phyloP scores from a whole-genome alignment of 2,113 vertebrate species.

The Zosterops japonicus region DNA sequence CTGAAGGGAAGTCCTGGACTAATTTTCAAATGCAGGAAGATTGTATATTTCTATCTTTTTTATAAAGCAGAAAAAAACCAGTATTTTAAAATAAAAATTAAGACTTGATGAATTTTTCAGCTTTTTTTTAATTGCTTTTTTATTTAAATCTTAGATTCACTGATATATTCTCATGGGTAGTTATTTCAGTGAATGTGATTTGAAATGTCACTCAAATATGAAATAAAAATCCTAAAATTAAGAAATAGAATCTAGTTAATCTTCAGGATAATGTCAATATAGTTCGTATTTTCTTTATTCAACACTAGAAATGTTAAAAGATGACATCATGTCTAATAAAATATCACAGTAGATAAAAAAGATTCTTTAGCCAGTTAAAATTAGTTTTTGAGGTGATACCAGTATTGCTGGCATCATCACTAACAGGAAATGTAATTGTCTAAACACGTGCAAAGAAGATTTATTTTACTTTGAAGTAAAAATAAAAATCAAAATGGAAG shows the following conservation, averaged over 20 bases:
- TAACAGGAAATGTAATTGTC: conserved; percentile 10
- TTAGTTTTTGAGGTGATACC: conserved; percentile 38
- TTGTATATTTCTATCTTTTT: background rate
- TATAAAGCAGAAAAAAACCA: background rate
- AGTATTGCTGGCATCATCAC: background rate
- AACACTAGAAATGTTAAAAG: conserved; percentile 54
- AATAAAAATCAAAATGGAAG: too few species aligned
- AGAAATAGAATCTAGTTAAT: conserved; percentile 67
- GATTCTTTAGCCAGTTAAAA: conserved; percentile 62
- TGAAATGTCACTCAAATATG: conserved; percentile 36
- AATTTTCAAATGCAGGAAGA: background rate
- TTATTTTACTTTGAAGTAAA: background rate
- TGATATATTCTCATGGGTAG: background rate
- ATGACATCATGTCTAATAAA: conserved; percentile 70
- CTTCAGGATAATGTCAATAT: conserved; percentile 58
- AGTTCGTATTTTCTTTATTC: conserved; percentile 63
- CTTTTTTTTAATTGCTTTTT: background rate
- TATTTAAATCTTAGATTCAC: conserved; percentile 31
- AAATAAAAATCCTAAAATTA: conserved; percentile 55
- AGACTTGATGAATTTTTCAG: background rate
- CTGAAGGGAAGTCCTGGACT: background rate
- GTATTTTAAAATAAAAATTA: background rate
- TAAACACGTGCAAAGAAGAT: conserved; percentile 1
- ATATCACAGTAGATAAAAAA: conserved; percentile 61
- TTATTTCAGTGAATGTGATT: conserved; percentile 52